Evolutionary conservation across 1,140 invertebrate genomes (phyloP).

Genomic region (Paracyclopina nana): DNA sequence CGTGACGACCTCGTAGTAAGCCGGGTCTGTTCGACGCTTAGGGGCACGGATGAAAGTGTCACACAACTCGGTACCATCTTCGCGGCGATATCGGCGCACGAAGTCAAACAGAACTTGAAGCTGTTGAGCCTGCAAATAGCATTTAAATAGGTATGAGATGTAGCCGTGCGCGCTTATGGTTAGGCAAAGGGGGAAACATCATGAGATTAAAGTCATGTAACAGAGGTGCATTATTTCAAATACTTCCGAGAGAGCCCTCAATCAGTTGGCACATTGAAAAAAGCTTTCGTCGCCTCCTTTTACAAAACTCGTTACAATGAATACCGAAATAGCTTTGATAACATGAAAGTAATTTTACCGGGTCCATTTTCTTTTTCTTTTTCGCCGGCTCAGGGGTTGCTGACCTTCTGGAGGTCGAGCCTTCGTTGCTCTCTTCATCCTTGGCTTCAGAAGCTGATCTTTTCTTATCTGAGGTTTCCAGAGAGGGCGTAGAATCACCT

Average conservation of each 20-base stretch:
- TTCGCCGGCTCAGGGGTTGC: background rate
- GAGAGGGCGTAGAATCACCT: too few species aligned
- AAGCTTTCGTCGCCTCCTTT: too few species aligned
- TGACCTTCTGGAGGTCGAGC: background rate
- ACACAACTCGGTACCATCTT: constrained; percentile 70
- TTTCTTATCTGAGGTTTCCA: too few species aligned
- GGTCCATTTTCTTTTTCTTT: constrained; percentile 1
- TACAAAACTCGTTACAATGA: too few species aligned
- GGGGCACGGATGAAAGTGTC: constrained; percentile 85
- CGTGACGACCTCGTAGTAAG: constrained; percentile 71
- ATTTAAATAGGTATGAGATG: background rate
- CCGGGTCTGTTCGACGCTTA: constrained; percentile 68
- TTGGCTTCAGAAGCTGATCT: too few species aligned
- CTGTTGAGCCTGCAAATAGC: constrained; percentile 3
- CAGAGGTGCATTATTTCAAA: too few species aligned
- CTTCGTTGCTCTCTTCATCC: too few species aligned
- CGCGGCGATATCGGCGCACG: constrained; percentile 70
- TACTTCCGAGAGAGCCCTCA: too few species aligned
- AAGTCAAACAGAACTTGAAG: constrained; percentile 72
- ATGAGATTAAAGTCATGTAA: background rate
- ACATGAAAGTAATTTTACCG: background rate
- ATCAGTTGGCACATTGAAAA: too few species aligned
- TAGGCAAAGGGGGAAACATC: background rate
- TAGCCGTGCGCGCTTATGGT: too few species aligned
- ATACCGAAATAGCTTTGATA: too few species aligned